These are phyloP conservation scores for Andrena bicolor DNA, from an alignment of 2,888 invertebrate genomes.

Conservation along the genomic window DNA sequence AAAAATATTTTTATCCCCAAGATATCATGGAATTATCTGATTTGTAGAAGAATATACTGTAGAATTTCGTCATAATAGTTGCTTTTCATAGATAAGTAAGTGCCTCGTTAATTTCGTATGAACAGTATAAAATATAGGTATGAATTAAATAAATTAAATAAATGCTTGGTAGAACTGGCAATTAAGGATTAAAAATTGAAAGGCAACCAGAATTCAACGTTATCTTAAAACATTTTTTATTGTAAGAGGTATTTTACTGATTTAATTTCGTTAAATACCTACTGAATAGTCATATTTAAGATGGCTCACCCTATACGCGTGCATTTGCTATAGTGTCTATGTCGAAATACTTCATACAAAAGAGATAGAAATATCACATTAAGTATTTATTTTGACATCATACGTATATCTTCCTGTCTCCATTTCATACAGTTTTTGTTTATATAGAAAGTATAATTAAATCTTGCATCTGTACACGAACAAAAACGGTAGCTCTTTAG, in stretches of 20 bases:
- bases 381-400: constrained; percentile 24
- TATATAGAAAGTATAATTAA: constrained; percentile 31
- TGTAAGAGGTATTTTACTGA: constrained; percentile 1
- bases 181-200: too few species aligned
- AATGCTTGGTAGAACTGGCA: too few species aligned
- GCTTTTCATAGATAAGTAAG: too few species aligned
- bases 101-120: too few species aligned
- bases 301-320: neutral
- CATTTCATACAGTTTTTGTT: constrained; percentile 16
- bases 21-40: too few species aligned
- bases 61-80: too few species aligned
- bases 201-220: too few species aligned
- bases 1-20: too few species aligned
- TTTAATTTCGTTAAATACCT: neutral
- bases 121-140: too few species aligned
- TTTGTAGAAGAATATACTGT: too few species aligned
- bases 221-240: neutral
- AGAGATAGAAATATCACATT: constrained; percentile 35
- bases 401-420: constrained; percentile 14
- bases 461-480: constrained; percentile 25
- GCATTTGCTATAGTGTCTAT: neutral
- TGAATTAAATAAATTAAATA: too few species aligned
- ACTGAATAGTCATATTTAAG: neutral
- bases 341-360: constrained; percentile 36
- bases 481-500: constrained; percentile 13